These are phyloP conservation scores for Sus scrofa DNA, from an alignment of 2,113 vertebrate species.

Conservation along the genomic window DNA sequence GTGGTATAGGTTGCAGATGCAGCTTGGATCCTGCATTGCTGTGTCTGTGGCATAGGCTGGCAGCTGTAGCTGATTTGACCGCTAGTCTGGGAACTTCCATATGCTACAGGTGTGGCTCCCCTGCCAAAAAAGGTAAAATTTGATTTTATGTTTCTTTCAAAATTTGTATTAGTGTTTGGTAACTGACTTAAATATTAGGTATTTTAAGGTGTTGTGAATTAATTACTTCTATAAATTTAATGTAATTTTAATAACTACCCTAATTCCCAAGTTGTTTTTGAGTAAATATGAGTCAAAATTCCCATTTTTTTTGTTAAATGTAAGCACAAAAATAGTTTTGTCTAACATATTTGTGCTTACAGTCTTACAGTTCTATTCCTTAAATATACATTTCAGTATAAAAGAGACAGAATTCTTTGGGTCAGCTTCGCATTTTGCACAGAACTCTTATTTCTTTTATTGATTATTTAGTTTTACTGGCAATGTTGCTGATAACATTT, in stretches of 20 bases:
- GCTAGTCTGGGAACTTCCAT: no score
- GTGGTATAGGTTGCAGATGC: no score
- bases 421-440: conserved; percentile 72
- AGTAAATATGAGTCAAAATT: neutral
- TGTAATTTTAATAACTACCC: neutral
- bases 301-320: neutral
- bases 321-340: no score
- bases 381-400: conserved; percentile 69
- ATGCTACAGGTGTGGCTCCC: no score
- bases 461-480: conserved; percentile 62
- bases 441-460: conserved; percentile 42
- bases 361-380: conserved; percentile 33
- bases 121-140: neutral
- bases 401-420: conserved; percentile 60
- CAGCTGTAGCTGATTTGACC: no score
- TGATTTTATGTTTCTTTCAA: neutral
- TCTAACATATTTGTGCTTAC: no score
- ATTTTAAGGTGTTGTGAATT: neutral
- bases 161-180: neutral
- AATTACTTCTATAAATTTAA: conserved; percentile 30
- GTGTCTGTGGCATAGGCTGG: no score
- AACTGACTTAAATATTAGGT: neutral
- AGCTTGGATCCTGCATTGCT: no score
- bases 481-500: conserved; percentile 70
- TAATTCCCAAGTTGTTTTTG: neutral